Base-by-base conservation (phyloP, 2,113 vertebrate genomes). In the Oryzias celebensis region DNA sequence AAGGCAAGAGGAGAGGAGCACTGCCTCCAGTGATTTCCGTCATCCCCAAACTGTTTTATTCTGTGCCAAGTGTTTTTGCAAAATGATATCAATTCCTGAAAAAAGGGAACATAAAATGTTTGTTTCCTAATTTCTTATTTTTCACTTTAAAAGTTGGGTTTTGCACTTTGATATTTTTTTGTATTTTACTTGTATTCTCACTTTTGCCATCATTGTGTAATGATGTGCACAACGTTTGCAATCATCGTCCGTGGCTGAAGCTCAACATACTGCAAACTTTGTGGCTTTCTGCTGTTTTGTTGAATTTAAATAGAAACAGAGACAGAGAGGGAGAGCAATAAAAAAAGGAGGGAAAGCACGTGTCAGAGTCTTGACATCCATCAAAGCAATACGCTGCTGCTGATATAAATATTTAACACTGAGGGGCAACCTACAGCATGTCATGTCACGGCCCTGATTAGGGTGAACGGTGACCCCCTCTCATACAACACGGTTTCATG, bases 371-470 rank as follows among this genome's bases (percentile, higher is more conserved):
- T 60, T 90, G 91, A 91, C 90, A 91, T 85, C 88, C 88, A 86
- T 90, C 89, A 91, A 80, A 80, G 83, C 84, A 86, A 70, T 85
- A 85, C 90, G 65, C 68, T 65, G 44, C 67, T 81, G 83, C 88
- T 88, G 88, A 91, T 88, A 92, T 91, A 90, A 91, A 92, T 92
- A 91, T 92, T 91, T 90, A 91, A 91, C 89, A 89, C 84, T 67
- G 88, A 87, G 80, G 84, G 86, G 86, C 85, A 88, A 88, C 89
- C 90, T 89, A 90, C 89, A 91, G 87, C 86, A 86, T 91, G 88
- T 90, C 88, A 88, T 91, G 90, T 90, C 90, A 91, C 76, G 90
- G 83, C 90, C 77, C 87, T 90, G 89, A 91, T 92, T 91, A 91
- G 90, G 87, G 80, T 78, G 80, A 80, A 82, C 63, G 85, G 90